Evolutionary conservation across 2,113 vertebrate genomes (phyloP), one percentile per base, ranked within the genome.

Genomic region (Pimephales promelas): DNA sequence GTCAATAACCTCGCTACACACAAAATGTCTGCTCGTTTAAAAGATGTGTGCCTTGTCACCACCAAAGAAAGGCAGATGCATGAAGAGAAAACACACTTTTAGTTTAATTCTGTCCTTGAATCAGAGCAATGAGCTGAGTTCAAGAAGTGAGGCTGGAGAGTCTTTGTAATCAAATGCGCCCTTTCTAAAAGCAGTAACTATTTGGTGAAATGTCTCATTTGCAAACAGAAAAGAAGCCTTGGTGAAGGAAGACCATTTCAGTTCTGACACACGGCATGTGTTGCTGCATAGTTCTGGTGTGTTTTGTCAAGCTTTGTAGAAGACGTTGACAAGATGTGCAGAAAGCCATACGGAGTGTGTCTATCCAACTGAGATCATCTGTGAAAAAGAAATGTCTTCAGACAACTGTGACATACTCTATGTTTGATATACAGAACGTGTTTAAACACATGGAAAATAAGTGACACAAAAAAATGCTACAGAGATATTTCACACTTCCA

Each of bases 311-410:
- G 81, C 76, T 76, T 49, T 26, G 43, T 64, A 26, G 34, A 56
- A 77, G 31, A 75, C 14, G 6, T 26, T 76, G 81, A 85, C 83
- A 83, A 79, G 83, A 85, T 80, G 77, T 72, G 73, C 28, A 31
- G 24, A 72, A 71, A 59, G 52, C 84, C 86, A 85, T 87, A 87
- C 56, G 81, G 86, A 83, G 72, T 6, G 71, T 83, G 84, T 87
- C 81, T 83, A 31, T 79, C 59, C 64, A 76, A 85, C 84, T 85
- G 57, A 57, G 28, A 81, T 75, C 80, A 81, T 40, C 45, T 43
- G 43, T 11, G 24, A 45, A 52, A 71, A 68, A 70, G 52, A 78
- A 56, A 85, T 45, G 24, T 2, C 40, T 79, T 78, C 56, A 78
- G 56, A 57, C 34, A 78, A 24, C 36, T 74, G 72, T 52, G 72